Conservation (phyloP, 2,113 vertebrate genomes). For the Hoplias malabaricus region DNA sequence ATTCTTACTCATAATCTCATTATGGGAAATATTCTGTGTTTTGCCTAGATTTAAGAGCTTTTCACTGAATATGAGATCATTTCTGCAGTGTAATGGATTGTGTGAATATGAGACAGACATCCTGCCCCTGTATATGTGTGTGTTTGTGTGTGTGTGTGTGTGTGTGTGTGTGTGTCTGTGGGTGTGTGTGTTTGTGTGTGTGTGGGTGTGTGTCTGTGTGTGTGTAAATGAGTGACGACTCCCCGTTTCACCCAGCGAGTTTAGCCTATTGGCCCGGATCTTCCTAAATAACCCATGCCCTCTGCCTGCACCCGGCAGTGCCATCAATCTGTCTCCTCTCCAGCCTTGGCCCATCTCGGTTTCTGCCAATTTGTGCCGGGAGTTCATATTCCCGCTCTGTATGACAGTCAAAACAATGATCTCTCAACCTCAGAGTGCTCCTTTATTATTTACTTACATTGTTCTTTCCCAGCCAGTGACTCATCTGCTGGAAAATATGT, state of each 20-base stretch:
- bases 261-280: slow-evolving; percentile 25
- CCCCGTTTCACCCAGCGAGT: slow-evolving; percentile 21
- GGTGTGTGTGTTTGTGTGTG: too few relatives aligned
- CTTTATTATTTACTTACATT: background rate
- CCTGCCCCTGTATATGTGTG: too few relatives aligned
- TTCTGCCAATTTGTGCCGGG: slow-evolving; percentile 51
- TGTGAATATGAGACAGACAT: background rate
- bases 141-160: too few relatives aligned
- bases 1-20: too few relatives aligned
- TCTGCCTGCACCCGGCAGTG: slow-evolving; percentile 40
- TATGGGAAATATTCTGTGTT: too few relatives aligned
- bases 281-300: slow-evolving; percentile 47
- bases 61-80: too few relatives aligned
- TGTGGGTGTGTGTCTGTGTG: too few relatives aligned
- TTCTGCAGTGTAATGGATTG: too few relatives aligned
- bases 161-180: too few relatives aligned
- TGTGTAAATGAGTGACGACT: slow-evolving; percentile 13
- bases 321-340: slow-evolving; percentile 54
- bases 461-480: background rate
- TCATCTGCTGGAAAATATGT: background rate
- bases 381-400: slow-evolving; percentile 46
- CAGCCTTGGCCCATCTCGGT: slow-evolving; percentile 21
- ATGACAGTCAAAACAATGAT: slow-evolving; percentile 21
- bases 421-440: background rate
- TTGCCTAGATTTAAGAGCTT: too few relatives aligned